Percentiles rank a stretch among this genome's conserved stretches.
Conservation (phyloP, 92 coral and sea anemone species). For the Siderastrea siderea region DNA sequence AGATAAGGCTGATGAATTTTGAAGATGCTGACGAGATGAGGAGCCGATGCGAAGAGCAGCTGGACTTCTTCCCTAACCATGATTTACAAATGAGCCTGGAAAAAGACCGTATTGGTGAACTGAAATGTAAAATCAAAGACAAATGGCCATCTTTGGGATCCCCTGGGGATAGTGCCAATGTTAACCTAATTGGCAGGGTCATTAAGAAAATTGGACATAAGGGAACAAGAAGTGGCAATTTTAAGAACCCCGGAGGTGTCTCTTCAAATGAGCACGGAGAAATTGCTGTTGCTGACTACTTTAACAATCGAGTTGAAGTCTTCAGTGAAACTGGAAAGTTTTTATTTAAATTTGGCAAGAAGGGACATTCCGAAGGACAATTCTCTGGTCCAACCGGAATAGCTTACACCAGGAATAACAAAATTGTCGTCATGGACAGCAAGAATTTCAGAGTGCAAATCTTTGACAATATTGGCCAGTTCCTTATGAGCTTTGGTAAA, state of each 20-base stretch:
- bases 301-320: constrained; percentile 87
- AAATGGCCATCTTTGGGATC: constrained; percentile 7
- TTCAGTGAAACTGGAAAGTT: constrained; percentile 80
- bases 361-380: constrained; percentile 80
- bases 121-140: constrained; percentile 43
- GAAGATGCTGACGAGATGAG: constrained; percentile 58
- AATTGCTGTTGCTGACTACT: constrained; percentile 87
- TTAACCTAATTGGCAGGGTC: constrained; percentile 73
- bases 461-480: constrained; percentile 79
- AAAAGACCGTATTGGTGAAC: constrained; percentile 67
- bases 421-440: constrained; percentile 87
- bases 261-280: constrained; percentile 80
- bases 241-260: constrained; percentile 88
- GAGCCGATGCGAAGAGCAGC: constrained; percentile 63
- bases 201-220: constrained; percentile 86
- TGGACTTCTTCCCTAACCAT: constrained; percentile 68
- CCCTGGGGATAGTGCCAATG: constrained; percentile 24
- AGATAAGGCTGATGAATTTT: constrained; percentile 76
- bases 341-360: constrained; percentile 86
- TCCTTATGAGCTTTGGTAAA: constrained; percentile 75
- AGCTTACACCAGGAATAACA: constrained; percentile 72
- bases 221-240: constrained; percentile 80
- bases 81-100: constrained; percentile 61
- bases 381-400: constrained; percentile 85
- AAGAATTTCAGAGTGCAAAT: constrained; percentile 84